A percentile compares a stretch with the other conserved stretches of the same genome.
Evolutionary conservation across 2,797 vertebrate genomes (phyloP).

Genomic region (Cheirogaleus major): DNA sequence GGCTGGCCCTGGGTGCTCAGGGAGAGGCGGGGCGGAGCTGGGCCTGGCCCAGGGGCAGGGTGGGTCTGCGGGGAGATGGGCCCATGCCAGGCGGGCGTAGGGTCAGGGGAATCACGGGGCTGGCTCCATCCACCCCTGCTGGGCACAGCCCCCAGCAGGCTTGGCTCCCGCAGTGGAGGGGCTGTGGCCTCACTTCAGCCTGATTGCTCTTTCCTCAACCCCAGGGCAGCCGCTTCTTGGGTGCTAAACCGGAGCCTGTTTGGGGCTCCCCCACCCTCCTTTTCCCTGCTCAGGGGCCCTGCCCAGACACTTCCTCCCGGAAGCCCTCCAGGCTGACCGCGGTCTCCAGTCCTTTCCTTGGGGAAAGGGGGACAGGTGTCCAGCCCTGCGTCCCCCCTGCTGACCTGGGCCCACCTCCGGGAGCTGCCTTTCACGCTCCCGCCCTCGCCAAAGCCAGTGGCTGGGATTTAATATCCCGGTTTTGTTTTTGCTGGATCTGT

Average conservation of each 20-base stretch:
- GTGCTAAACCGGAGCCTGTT: neutral
- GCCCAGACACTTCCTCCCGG: neutral
- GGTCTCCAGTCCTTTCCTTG: neutral
- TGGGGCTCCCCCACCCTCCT: neutral
- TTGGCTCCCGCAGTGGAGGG: neutral
- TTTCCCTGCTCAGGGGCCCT: neutral
- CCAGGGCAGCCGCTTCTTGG: no score
- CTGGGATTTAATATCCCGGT: neutral
- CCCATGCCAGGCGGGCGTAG: neutral
- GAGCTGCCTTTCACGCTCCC: neutral
- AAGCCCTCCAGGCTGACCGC: neutral
- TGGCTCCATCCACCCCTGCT: no score
- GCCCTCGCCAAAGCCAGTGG: neutral
- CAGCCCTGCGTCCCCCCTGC: neutral
- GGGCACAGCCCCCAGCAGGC: neutral
- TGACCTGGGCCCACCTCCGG: no score
- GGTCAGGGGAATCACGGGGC: neutral
- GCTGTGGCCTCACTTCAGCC: rapidly evolving
- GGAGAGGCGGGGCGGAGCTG: neutral
- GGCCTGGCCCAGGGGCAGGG: neutral
- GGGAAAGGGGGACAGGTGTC: rapidly evolving
- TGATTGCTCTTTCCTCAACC: neutral
- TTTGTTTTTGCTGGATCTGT: neutral
- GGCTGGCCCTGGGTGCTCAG: neutral
- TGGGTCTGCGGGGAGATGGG: neutral